Base-by-base conservation (phyloP, 2,888 invertebrate genomes). In the Drosophila mayaguana region DNA sequence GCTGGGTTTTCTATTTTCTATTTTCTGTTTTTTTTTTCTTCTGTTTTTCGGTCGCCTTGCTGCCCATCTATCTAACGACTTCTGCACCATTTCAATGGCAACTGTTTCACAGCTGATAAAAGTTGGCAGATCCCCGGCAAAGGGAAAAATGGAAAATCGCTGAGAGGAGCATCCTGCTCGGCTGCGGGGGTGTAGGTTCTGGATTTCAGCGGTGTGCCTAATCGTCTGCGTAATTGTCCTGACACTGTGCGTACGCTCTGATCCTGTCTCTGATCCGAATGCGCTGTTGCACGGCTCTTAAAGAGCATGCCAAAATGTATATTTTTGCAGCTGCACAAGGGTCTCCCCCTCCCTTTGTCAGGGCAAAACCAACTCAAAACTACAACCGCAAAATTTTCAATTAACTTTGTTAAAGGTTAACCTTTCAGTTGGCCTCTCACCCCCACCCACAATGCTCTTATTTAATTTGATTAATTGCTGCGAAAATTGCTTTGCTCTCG, bases 21-120 rank as follows among this genome's bases (percentile, higher is more conserved):
- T 45, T 40, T 14, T 45, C 7, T 25, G 25, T 20, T 22, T 12
- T 45, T n/a, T 28, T 11, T n/a, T 11, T 28, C 6, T 48, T 28
- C n/a, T 69, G 65, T 51, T 62, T 67, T 70, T 72, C 68, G 55
- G 55, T 55, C 56, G 56, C 72, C 66, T 79, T 65, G 72, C 56
- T 71, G 75, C 72, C 74, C 77, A 75, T 80, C 80, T 82, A 77
- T 89, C 89, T 83, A 82, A 80, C 83, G 89, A 71, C 78, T 85
- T 88, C 75, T 84, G 74, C 73, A 59, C 78, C 90, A 89, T 89
- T 87, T 88, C 83, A 80, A 79, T 90, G 91, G 91, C 85, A 89
- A 90, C 91, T 91, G 92, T 85, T 91, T 90, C 81, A 82, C 90
- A 88, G 92, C 92, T 91, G 91, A 91, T 91, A 91, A 91, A 92